Evolutionary conservation across 1,140 invertebrate genomes (phyloP).

Genomic region (Ostrea denselamellosa): DNA sequence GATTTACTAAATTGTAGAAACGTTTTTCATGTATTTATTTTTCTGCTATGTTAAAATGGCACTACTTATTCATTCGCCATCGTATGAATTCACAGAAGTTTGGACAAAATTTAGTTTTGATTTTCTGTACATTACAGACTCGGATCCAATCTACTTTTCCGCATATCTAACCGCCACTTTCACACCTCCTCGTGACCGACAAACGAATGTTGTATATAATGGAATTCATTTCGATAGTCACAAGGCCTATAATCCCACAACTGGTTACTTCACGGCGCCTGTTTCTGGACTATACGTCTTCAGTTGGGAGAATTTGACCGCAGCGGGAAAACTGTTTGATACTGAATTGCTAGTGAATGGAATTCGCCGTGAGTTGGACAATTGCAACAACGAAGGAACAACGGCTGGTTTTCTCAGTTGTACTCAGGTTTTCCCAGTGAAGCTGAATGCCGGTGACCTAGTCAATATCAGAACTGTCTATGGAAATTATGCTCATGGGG

Average conservation of each 20-base stretch:
- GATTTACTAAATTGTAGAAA: too few species aligned
- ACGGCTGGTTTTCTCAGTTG: not conserved
- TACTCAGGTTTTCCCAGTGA: not conserved
- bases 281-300: not conserved
- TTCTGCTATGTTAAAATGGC: too few species aligned
- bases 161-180: not conserved
- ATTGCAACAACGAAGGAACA: not conserved
- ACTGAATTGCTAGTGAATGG: not conserved
- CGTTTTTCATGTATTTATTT: too few species aligned
- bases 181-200: not conserved
- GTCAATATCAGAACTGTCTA: not conserved
- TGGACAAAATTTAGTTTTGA: too few species aligned
- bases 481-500: not conserved
- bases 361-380: not conserved
- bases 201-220: not conserved
- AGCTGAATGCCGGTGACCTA: not conserved
- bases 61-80: too few species aligned
- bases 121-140: not conserved
- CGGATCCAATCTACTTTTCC: not conserved
- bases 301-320: not conserved
- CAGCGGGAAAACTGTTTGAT: not conserved
- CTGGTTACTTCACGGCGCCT: not conserved
- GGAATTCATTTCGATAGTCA: not conserved
- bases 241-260: not conserved
- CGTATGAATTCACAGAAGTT: too few species aligned